Evolutionary conservation across 2,113 vertebrate species (phyloP), one percentile per base, ranked within the genome.

Genomic region (Morone saxatilis): DNA sequence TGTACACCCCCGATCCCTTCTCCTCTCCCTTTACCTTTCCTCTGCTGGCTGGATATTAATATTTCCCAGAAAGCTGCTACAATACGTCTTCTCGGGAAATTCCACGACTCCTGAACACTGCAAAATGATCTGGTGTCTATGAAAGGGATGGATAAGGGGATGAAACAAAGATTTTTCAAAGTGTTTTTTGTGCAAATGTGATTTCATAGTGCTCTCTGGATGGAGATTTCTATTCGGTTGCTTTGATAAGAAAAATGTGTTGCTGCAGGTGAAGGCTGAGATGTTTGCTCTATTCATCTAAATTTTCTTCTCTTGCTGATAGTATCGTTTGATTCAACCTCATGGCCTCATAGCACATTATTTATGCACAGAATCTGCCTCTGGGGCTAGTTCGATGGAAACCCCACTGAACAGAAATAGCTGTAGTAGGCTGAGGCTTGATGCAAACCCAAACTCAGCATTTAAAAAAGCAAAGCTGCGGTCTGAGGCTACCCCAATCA

Each of bases 41-140:
- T 76, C 78, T 88, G 81, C 87, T 83, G 86, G 90, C 89, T 93
- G 85, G 78, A 92, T 94, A 89, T 90, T 92, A 93, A 92, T 94
- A 91, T 91, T 92, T 94, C 92, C 92, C 91, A 87, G 92, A 94
- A 93, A 94, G 88, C 91, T 87, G 90, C 88, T 81, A 87, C 83
- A 86, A 93, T 94, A 89, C 82, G 68, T 94, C 93, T 95, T 94
- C 80, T 88, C 78, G 88, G 92, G 90, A 92, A 95, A 94, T 94
- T 94, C 93, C 92, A 71, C 45, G 0, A 87, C 88, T 92, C 76
- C 31, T 65, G 68, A 93, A 85, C 25, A 19, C 82, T 88, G 93
- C 87, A 93, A 92, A 95, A 91, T 85, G 88, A 93, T 94, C 88
- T 69, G 71, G 85, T 88, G 83, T 88, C 89, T 87, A 56, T 78